A percentile compares a stretch with the other conserved stretches of the same genome.
These are phyloP conservation scores for Ceratitis capitata DNA, from an alignment of 1,140 invertebrate genomes.

Conservation along the genomic window DNA sequence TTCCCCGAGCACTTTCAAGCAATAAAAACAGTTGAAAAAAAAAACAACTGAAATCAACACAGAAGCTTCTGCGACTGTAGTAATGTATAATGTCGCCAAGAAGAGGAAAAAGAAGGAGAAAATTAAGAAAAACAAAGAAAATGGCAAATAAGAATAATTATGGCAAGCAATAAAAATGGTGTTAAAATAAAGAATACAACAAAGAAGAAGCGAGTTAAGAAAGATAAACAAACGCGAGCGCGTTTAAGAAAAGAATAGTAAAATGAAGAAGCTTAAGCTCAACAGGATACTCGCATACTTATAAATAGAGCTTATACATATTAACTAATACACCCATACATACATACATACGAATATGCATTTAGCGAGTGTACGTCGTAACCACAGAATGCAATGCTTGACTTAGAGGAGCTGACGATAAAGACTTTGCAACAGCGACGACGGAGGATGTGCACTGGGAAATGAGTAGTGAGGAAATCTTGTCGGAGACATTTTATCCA, in stretches of 20 bases:
- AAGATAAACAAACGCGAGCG: not conserved
- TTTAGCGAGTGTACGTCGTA: too few relatives aligned
- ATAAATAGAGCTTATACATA: too few relatives aligned
- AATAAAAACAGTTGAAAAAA: not conserved
- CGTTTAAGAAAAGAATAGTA: not conserved
- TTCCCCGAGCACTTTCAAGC: not conserved
- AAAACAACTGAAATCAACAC: not conserved
- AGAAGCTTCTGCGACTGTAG: not conserved
- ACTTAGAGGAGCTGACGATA: not conserved
- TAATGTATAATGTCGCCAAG: not conserved
- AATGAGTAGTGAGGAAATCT: not conserved
- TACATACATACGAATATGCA: too few relatives aligned
- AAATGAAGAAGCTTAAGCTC: slow-evolving; percentile 12
- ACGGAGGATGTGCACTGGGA: not conserved
- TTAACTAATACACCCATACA: too few relatives aligned
- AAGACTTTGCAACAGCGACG: too few relatives aligned
- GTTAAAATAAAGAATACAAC: slow-evolving; percentile 24
- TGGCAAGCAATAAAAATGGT: slow-evolving; percentile 20
- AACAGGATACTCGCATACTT: not conserved
- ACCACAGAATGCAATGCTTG: not conserved
- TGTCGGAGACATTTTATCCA: slow-evolving; percentile 6
- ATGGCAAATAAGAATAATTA: slow-evolving; percentile 28
- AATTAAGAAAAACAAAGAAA: not conserved
- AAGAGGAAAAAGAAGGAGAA: not conserved
- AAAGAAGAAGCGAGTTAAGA: not conserved